Evolutionary conservation across 2,113 vertebrate genomes (phyloP), one percentile per base, ranked within the genome.

Genomic region (Taxidea taxus): DNA sequence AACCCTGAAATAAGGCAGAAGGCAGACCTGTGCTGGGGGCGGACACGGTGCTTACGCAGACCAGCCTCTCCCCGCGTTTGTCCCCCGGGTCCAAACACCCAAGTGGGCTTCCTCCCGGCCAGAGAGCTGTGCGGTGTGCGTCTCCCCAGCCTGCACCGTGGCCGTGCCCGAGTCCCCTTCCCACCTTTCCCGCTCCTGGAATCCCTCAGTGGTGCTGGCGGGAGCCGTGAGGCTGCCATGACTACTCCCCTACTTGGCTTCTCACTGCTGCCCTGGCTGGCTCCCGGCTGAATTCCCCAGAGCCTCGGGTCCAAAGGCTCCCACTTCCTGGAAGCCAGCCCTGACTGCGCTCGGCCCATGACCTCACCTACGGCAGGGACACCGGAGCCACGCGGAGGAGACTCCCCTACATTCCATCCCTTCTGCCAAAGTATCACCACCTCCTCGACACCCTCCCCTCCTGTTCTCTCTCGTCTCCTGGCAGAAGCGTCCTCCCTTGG

Each of bases 281-380:
- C 87, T 82, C 25, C 39, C 56, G 11, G 25, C 42, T 90, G 75
- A 90, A 21, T 31, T 80, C 95, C 95, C 89, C 91, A 84, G 75
- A 21, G 29, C 15, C 74, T 72, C 60, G 3, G 77, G 51, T 87
- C 94, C 91, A 90, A 87, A 47, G 16, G 15, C 62, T 87, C 18
- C 85, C 2, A 1, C 31, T 85, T 88, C 89, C 62, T 60, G 68
- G 72, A 84, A 81, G 54, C 68, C 39, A n/a, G 51, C 25, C 44
- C 77, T 13, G 27, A 29, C 68, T 58, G 1, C 3, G 0, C 47
- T 47, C 42, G 12, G 13, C 51, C 7, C 0, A 13, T 93, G 92
- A 96, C 44, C 93, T 97, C 96, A 87, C 74, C 29, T 14, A 6
- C 94, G 80, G 37, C 68, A 6, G 77, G 92, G 90, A 83, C 89